Conservation (phyloP, 37 sponge, comb jelly and placozoan species). For the Corticium candelabrum region DNA sequence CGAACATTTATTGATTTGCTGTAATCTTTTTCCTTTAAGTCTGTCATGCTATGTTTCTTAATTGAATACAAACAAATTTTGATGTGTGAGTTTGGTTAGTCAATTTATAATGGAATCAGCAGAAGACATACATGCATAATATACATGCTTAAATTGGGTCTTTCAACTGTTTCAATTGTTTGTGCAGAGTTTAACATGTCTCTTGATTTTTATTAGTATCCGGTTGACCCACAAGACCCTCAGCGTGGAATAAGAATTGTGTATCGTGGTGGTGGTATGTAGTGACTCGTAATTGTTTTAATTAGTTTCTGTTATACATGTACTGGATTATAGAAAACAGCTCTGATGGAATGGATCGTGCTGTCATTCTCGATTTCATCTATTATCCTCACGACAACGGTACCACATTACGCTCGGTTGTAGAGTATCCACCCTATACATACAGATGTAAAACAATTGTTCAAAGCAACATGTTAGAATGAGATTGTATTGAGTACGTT, state of each 20-base stretch:
- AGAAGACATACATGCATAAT: too few relatives aligned
- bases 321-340: not conserved
- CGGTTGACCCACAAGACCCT: conserved; percentile 43
- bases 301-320: not conserved
- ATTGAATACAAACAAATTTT: too few relatives aligned
- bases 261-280: conserved; percentile 51
- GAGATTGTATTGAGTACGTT: too few relatives aligned
- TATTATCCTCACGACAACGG: not conserved
- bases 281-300: not conserved
- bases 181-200: too few relatives aligned
- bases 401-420: not conserved
- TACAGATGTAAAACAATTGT: not conserved
- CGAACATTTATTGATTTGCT: too few relatives aligned
- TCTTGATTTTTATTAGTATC: conserved; percentile 26
- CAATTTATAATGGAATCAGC: too few relatives aligned
- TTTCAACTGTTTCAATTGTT: too few relatives aligned
- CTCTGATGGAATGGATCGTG: not conserved
- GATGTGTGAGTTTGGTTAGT: too few relatives aligned
- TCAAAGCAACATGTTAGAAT: too few relatives aligned
- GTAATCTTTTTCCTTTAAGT: too few relatives aligned
- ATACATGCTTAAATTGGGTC: too few relatives aligned
- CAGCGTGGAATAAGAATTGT: conserved; percentile 41
- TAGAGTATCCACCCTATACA: not conserved
- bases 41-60: too few relatives aligned
- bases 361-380: not conserved